Conservation (phyloP, 1,140 invertebrate species). For the Scaptomyza hsui region DNA sequence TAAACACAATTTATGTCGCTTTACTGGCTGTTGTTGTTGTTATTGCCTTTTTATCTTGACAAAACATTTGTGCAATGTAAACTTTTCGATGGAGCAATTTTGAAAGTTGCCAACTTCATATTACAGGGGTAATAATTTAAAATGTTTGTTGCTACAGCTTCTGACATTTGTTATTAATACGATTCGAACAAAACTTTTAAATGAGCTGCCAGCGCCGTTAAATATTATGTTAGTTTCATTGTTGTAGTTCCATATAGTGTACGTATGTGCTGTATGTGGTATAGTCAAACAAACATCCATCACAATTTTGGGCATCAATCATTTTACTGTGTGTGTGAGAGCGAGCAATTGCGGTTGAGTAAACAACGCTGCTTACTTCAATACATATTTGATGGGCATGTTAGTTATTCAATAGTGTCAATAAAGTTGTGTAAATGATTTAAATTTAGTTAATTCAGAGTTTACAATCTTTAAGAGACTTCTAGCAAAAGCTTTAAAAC, state of each 20-base stretch:
- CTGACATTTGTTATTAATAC: slow-evolving; percentile 67
- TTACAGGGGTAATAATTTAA: slow-evolving; percentile 62
- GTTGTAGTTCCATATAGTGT: slow-evolving; percentile 5
- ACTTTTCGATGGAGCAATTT: slow-evolving; percentile 78
- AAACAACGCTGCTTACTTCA: slow-evolving; percentile 5
- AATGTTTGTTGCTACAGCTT: slow-evolving; percentile 41
- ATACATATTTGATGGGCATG: background rate
- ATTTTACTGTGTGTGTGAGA: slow-evolving; percentile 12
- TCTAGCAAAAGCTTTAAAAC: too few relatives aligned
- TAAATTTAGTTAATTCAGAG: too few relatives aligned
- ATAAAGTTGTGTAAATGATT: too few relatives aligned
- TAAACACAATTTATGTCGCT: slow-evolving; percentile 75
- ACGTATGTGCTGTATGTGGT: slow-evolving; percentile 2
- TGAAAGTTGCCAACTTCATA: slow-evolving; percentile 61
- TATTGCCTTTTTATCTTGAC: slow-evolving; percentile 39
- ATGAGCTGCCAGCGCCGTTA: slow-evolving; percentile 22
- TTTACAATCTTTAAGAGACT: too few relatives aligned
- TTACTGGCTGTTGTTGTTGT: slow-evolving; percentile 3
- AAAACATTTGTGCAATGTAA: slow-evolving; percentile 64
- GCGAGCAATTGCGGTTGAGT: slow-evolving; percentile 42
- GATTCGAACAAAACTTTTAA: slow-evolving; percentile 58
- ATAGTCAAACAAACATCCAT: slow-evolving; percentile 59
- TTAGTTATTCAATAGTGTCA: background rate
- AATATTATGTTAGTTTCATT: slow-evolving; percentile 8
- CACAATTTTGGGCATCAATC: slow-evolving; percentile 61